phyloP scores from a whole-genome alignment of 2,113 vertebrate species.

The Rhodinocichla rosea region DNA sequence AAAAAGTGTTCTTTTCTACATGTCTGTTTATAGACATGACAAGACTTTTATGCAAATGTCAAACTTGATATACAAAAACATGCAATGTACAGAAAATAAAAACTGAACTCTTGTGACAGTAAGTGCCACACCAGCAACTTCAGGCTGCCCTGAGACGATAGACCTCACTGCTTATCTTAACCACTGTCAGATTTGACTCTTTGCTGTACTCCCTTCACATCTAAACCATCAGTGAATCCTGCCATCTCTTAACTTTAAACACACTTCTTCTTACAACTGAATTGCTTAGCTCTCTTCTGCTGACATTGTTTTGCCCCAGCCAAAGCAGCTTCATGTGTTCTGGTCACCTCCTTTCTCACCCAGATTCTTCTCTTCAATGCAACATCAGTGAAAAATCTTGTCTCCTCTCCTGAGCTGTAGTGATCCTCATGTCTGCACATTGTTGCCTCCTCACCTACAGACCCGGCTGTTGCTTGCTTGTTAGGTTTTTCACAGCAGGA shows the following conservation, averaged over 20 bases:
- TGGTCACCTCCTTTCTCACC: not conserved
- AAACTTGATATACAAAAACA: conserved; percentile 1
- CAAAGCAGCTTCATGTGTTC: not conserved
- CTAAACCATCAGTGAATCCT: not conserved
- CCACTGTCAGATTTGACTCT: not conserved
- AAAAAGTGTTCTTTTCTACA: not conserved
- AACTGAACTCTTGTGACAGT: conserved; percentile 16
- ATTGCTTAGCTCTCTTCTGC: not conserved
- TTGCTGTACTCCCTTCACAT: not conserved
- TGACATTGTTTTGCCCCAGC: not conserved
- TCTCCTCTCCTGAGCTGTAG: not conserved
- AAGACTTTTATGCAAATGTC: conserved; percentile 41
- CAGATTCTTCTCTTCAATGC: not conserved
- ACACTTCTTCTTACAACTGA: not conserved
- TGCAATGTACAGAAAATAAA: not conserved
- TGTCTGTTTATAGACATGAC: conserved; percentile 7
- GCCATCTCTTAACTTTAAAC: not conserved
- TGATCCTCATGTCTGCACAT: not conserved
- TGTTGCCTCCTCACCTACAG: not conserved
- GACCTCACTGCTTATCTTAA: not conserved
- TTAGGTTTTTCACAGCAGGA: not conserved
- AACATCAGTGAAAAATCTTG: not conserved
- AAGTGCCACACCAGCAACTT: conserved; percentile 26
- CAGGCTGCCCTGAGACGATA: not conserved
- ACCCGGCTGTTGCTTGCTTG: not conserved